Base-by-base conservation (phyloP, 2,888 invertebrate genomes). In the Sipha maydis region DNA sequence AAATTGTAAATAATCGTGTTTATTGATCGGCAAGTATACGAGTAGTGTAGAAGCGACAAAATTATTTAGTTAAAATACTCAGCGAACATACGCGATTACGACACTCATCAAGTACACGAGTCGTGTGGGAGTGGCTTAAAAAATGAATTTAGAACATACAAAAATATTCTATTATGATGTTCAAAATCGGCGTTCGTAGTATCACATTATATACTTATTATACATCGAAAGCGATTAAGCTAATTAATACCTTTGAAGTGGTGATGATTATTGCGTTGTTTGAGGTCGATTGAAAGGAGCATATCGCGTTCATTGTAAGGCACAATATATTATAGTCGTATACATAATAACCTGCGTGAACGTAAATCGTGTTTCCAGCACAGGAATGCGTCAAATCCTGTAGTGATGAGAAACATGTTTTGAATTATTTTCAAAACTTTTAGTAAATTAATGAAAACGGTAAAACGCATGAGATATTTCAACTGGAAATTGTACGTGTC, bases 361-460 rank as follows among this genome's bases (percentile, higher is more conserved):
- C 25, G 61, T 3, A 21, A 21, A 61, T 61, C 48, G 11, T 14
- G 3, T 61, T 25, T 61, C 7, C 25, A 61, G 25, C 61, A 34
- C 34, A 34, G 25, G 61, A 61, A 25, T 7, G 7, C 61, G 61
- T 25, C 25, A 21, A 61, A 61, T 9, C 5, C 61, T 25, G 61
- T 14, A 48, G 61, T 9, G 25, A 61, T 25, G 21, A 61, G 61
- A 61, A 61, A 61, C 8, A 25, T 61, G 3, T 48, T 48, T 48
- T 48, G 3, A 48, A 48, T 48, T 48, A 28, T 69, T 28, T 69
- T 69, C 11, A 28, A 69, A 69, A 28, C 28, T 28, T 11, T 69
- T 69, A 69, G 69, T 69, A 69, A 69, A 69, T 69, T 69, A 69
- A 69, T 69, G 69, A 28, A 69, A 69, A 69, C 28, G 9, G 69